Percentiles rank a stretch among this genome's conserved stretches.
Conservation (phyloP, 2,113 vertebrate genomes). For the Monopterus albus region DNA sequence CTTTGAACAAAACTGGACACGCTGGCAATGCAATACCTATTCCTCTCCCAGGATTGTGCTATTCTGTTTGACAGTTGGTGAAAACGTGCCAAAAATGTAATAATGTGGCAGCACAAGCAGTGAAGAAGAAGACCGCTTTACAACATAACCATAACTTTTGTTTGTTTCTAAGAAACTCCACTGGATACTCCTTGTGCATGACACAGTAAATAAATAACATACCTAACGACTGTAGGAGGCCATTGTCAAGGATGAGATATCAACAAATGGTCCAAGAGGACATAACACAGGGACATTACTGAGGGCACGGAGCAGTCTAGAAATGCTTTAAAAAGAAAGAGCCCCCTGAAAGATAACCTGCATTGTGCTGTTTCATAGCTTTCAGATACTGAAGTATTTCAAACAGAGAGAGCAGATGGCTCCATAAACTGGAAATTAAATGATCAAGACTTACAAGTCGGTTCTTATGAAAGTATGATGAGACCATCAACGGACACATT, state of each 20-base stretch:
- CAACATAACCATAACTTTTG: background rate
- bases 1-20: background rate
- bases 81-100: background rate
- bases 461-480: no score
- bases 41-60: no score
- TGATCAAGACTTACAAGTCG: background rate
- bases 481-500: background rate
- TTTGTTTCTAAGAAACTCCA: background rate
- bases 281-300: background rate
- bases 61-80: background rate
- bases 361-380: background rate
- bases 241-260: background rate
- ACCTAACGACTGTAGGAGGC: background rate
- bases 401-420: background rate
- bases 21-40: no score
- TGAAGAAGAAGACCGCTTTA: background rate
- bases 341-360: background rate
- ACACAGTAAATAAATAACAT: background rate
- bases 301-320: background rate
- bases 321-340: background rate
- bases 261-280: background rate
- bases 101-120: background rate
- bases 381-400: no score
- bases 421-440: background rate
- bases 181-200: no score